Evolutionary conservation across 1,140 invertebrate species (phyloP).

Genomic region (Drosophila pachea): DNA sequence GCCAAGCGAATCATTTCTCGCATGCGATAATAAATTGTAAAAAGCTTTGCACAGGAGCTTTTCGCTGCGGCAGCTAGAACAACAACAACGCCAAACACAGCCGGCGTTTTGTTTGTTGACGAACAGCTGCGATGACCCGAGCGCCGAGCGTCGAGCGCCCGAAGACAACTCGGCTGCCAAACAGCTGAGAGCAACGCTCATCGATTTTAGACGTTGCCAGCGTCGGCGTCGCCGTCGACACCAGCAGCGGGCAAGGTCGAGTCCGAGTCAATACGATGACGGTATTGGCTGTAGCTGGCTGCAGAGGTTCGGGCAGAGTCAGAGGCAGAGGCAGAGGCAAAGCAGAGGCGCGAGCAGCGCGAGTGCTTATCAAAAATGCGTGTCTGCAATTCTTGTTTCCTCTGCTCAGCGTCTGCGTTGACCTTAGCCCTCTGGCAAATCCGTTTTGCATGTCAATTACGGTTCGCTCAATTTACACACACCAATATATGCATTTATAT

Average conservation of each 20-base stretch:
- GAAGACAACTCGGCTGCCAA: slow-evolving; percentile 1
- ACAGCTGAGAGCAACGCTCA: slow-evolving; percentile 44
- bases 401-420: neutral
- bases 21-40: slow-evolving; percentile 21
- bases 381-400: slow-evolving; percentile 41
- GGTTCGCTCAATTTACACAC: slow-evolving; percentile 25
- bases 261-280: slow-evolving; percentile 6
- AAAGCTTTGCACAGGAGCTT: slow-evolving; percentile 32
- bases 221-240: slow-evolving; percentile 13
- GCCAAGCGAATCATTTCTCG: slow-evolving; percentile 18
- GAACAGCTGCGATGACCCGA: slow-evolving; percentile 41
- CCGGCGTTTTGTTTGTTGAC: slow-evolving; percentile 61
- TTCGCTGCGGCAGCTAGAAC: slow-evolving; percentile 16
- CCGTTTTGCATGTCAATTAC: slow-evolving; percentile 29
- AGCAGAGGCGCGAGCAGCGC: neutral
- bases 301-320: neutral
- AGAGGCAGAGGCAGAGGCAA: neutral
- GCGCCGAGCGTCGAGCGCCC: slow-evolving; percentile 6
- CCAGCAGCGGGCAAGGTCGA: slow-evolving; percentile 25
- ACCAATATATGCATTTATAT: slow-evolving; percentile 3
- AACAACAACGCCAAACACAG: slow-evolving; percentile 38
- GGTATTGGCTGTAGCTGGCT: slow-evolving; percentile 1
- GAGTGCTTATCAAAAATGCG: slow-evolving; percentile 35
- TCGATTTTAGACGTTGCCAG: slow-evolving; percentile 8
- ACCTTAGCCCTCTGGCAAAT: slow-evolving; percentile 17